A percentile compares a stretch with the other conserved stretches of the same genome.
Conservation (phyloP, 2,113 vertebrate genomes). For the Caretta caretta region DNA sequence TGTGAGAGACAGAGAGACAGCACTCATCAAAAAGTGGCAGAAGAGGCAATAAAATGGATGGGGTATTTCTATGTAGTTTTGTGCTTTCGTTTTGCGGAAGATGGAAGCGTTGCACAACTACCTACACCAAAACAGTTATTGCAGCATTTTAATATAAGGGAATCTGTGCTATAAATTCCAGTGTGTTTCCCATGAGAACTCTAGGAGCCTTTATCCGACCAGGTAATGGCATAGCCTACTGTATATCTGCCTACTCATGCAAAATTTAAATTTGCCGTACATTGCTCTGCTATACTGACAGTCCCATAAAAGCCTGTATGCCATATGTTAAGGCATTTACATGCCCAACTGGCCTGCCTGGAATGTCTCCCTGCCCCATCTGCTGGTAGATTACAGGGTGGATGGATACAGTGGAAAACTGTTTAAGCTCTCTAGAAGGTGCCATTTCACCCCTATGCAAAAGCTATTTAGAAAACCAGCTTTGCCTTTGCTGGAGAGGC, state of each 20-base stretch:
- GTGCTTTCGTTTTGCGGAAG: not conserved
- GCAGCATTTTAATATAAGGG: accelerated
- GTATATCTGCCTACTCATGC: not conserved
- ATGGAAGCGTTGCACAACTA: not conserved
- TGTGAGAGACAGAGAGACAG: accelerated
- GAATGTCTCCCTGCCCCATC: not conserved
- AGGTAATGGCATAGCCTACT: not conserved
- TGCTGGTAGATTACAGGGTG: not conserved
- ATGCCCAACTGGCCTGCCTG: not conserved
- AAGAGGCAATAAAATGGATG: not conserved
- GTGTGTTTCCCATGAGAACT: not conserved
- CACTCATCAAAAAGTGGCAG: not conserved
- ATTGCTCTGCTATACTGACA: not conserved
- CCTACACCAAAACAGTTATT: not conserved
- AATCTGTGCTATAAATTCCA: not conserved
- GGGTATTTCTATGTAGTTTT: not conserved
- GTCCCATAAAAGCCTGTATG: not conserved
- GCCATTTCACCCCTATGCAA: not conserved
- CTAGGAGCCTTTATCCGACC: not conserved
- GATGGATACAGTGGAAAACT: not conserved
- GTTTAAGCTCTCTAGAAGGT: not conserved
- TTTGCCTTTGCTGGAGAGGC: not conserved
- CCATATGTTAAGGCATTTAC: not conserved
- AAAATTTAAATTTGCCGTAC: not conserved
- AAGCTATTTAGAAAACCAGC: not conserved